Conservation (phyloP, 2,888 invertebrate species). For the Villa cingulata region DNA sequence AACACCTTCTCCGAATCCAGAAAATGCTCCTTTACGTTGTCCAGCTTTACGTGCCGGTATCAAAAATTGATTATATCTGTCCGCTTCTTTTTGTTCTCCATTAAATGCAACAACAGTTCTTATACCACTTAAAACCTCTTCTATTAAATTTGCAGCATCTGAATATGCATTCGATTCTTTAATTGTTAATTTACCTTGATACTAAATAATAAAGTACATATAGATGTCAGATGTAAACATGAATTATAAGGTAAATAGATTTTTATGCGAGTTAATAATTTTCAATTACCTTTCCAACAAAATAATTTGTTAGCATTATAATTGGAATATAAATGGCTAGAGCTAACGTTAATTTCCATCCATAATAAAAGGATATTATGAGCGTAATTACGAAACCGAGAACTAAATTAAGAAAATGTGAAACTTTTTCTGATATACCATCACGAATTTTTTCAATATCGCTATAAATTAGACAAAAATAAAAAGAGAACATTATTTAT, state of each 20-base stretch:
- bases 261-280: no score
- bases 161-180: conserved; percentile 59
- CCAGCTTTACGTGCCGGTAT: conserved; percentile 51
- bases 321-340: conserved; percentile 66
- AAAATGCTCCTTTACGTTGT: conserved; percentile 48
- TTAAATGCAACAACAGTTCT: conserved; percentile 68
- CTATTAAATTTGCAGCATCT: conserved; percentile 60
- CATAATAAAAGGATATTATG: conserved; percentile 63
- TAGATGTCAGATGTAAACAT: neutral
- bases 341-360: conserved; percentile 76
- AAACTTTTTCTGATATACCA: conserved; percentile 74
- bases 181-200: conserved; percentile 52
- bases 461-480: conserved; percentile 30
- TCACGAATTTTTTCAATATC: conserved; percentile 68
- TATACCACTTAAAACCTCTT: conserved; percentile 59
- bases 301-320: conserved; percentile 56
- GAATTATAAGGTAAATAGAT: neutral
- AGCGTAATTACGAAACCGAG: conserved; percentile 40
- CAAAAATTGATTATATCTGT: conserved; percentile 44
- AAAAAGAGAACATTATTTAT: no score
- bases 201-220: no score
- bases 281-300: conserved; percentile 53
- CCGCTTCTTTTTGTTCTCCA: conserved; percentile 59
- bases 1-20: conserved; percentile 54
- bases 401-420: conserved; percentile 51